Evolutionary conservation across 1,140 invertebrate genomes (phyloP), one percentile per base, ranked within the genome.

Genomic region (Drosophila saltans): DNA sequence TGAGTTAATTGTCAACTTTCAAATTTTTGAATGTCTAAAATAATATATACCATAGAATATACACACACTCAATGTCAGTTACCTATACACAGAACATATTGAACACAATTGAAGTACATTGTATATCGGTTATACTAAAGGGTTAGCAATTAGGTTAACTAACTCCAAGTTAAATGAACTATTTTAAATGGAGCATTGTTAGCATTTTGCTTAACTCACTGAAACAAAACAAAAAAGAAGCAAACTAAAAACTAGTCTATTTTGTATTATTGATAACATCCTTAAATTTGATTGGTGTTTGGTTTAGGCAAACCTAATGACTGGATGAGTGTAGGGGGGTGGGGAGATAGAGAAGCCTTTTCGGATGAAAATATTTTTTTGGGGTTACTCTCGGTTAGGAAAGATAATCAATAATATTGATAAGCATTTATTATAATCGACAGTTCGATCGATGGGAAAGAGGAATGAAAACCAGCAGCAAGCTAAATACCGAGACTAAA

Each of bases 331-430:
- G 33, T 36, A 36, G 33, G 33, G 33, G 16, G 16, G 16, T 16
- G 16, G 16, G 16, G 16, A 16, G 16, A 16, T 16, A 16, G 16
- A 16, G 16, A 16, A 16, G 16, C 16, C 16, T 16, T 16, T 16
- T 16, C 16, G 16, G 16, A 16, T 16, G 16, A 16, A 16, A 16
- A 16, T 16, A 16, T 16, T 16, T 16, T 16, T n/a, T 48, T 48
- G 7, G 45, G 45, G 7, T 48, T 24, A 21, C 6, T 5, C 6
- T 48, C 6, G 11, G 11, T 7, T 36, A 36, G 33, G 6, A 43
- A 43, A n/a, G 41, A 43, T 43, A 52, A 52, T 36, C 45, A 52
- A 52, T 52, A 52, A 52, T 52, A 52, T 52, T 52, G 45, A 52
- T 52, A 52, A 52, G 45, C 45, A 52, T 26, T 48, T 52, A 52